phyloP scores from a whole-genome alignment of 2,888 invertebrate species.

The Xylota segnis region DNA sequence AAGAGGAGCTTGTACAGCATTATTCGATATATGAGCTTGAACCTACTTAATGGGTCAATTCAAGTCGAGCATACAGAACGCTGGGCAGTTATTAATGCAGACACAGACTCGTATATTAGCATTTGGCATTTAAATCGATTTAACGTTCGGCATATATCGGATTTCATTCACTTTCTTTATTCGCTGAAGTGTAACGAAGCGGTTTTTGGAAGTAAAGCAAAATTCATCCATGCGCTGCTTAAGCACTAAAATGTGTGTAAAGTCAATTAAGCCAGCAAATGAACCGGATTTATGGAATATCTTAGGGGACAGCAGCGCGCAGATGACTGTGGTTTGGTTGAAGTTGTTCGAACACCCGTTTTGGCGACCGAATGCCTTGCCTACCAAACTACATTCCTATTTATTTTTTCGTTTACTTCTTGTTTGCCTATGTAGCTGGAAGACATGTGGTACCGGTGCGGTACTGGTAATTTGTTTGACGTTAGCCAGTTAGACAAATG shows the following conservation, averaged over 20 bases:
- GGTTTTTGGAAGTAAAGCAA: neutral
- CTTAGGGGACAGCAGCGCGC: neutral
- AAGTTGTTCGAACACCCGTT: neutral
- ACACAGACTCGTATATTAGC: conserved; percentile 4
- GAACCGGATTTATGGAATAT: neutral
- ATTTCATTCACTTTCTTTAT: conserved; percentile 14
- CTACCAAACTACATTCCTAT: neutral
- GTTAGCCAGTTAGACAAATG: neutral
- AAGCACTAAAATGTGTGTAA: neutral
- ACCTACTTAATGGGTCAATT: conserved; percentile 43
- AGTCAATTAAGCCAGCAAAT: neutral
- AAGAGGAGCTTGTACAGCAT: conserved; percentile 8
- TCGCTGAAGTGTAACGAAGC: neutral
- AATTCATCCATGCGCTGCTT: neutral
- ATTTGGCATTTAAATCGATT: conserved; percentile 31
- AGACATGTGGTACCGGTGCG: too few relatives aligned
- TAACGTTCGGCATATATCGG: conserved; percentile 10
- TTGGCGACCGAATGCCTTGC: neutral
- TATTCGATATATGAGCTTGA: conserved; percentile 37
- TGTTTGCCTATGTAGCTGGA: too few relatives aligned
- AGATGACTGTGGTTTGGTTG: neutral
- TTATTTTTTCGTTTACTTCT: too few relatives aligned
- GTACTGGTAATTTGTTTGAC: neutral
- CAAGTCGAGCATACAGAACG: conserved; percentile 10
- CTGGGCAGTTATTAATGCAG: neutral